Evolutionary conservation across 1,140 invertebrate species (phyloP), one percentile per base, ranked within the genome.

Genomic region (Orchestia grillus): DNA sequence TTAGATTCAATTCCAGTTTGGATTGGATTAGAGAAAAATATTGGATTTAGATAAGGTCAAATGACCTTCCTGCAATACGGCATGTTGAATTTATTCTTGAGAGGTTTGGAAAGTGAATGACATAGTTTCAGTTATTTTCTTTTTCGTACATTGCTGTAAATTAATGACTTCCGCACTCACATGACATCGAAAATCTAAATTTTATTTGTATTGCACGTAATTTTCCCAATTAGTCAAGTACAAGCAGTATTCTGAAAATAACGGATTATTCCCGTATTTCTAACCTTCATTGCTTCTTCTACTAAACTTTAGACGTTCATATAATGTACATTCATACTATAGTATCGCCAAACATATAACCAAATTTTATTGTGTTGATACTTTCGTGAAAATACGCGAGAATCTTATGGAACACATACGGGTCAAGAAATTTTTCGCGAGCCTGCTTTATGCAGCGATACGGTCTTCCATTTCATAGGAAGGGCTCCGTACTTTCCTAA

Each of bases 401-500:
- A 23, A 28, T 36, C 36, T 36, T 19, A 77, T 77, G 36, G 62
- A 77, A 77, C 62, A 77, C 62, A 77, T 77, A 77, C 11, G 62
- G 3, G 62, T 77, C 3, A 8, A 77, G 62, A 77, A 77, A 77
- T 77, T 77, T 77, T 23, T 77, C 62, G 62, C 62, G 1, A 3
- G 62, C 62, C 62, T 77, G 62, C 15, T 77, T 23, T 77, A 77
- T 77, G 62, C 62, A 77, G 28, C 62, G 62, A 77, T 77, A 77
- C 28, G 62, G 62, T 77, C 28, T 77, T 77, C 36, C 62, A 77
- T 77, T 77, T 77, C 62, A 28, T 77, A 77, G 28, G 62, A 77
- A 77, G 28, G n/a, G 62, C 88, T 91, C 42, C 44, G 42, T 91
- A 91, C 88, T 91, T 91, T 45, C 92, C 92, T 94, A 94, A 94